Evolutionary conservation across 2,113 vertebrate species (phyloP).

Genomic region (Holacanthus passer): DNA sequence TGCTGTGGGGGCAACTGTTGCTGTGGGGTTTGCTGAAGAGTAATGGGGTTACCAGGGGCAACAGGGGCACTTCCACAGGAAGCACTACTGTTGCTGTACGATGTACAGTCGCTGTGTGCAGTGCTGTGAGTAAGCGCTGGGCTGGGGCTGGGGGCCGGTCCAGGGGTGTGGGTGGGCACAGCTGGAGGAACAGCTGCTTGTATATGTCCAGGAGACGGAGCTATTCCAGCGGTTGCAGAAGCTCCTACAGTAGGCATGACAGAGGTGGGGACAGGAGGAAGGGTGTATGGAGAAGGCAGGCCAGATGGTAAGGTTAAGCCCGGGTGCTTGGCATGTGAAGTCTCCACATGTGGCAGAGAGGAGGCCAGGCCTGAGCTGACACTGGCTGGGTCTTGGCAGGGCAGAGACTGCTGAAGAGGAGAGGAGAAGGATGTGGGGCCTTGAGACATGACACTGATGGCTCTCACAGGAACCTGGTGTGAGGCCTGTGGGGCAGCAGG

Average conservation of each 20-base stretch:
- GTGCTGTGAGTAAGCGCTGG: conserved; percentile 92
- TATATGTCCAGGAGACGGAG: conserved; percentile 82
- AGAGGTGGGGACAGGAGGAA: conserved; percentile 81
- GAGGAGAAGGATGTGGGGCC: conserved; percentile 79
- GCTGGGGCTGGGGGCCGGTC: conserved; percentile 91
- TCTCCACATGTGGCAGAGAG: conserved; percentile 87
- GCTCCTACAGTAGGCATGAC: conserved; percentile 82
- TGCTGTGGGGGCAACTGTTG: conserved; percentile 80
- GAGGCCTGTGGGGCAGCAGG: conserved; percentile 71
- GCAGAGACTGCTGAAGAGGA: conserved; percentile 68
- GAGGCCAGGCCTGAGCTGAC: conserved; percentile 78
- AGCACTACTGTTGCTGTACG: conserved; percentile 88
- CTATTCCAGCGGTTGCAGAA: conserved; percentile 66
- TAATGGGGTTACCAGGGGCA: conserved; percentile 63
- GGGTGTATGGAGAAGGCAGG: conserved; percentile 82
- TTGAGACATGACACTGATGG: conserved; percentile 84
- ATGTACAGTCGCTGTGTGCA: conserved; percentile 90
- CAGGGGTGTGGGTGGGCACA: conserved; percentile 91
- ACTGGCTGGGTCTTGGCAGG: conserved; percentile 80
- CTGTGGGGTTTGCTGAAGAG: conserved; percentile 79
- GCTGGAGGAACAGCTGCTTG: conserved; percentile 86
- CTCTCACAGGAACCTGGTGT: conserved; percentile 84
- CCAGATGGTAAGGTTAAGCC: conserved; percentile 87
- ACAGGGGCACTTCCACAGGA: conserved; percentile 81
- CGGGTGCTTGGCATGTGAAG: conserved; percentile 85